Percentiles rank a stretch among this genome's conserved stretches.
These are phyloP conservation scores for Tyria jacobaeae DNA, from an alignment of 2,888 invertebrate species.

Conservation along the genomic window DNA sequence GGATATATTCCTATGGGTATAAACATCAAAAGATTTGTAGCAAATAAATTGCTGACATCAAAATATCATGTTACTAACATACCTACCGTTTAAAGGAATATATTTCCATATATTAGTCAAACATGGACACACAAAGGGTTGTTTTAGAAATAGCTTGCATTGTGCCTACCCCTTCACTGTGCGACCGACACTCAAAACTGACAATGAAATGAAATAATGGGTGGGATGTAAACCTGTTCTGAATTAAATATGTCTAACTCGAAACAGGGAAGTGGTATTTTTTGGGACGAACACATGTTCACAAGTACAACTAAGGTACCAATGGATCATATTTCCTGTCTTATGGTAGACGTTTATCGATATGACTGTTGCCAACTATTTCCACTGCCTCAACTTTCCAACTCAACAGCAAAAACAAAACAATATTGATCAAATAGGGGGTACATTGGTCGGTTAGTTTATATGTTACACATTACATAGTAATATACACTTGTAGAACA, in stretches of 20 bases:
- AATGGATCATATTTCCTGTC: no score
- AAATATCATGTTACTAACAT: constrained; percentile 59
- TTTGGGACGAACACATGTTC: constrained; percentile 34
- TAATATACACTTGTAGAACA: no score
- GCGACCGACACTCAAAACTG: constrained; percentile 34
- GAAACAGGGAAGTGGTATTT: constrained; percentile 29
- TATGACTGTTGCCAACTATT: no score
- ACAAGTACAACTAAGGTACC: no score
- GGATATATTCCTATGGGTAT: constrained; percentile 29
- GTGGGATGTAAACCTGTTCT: constrained; percentile 45
- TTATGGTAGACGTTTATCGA: no score
- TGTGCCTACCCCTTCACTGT: constrained; percentile 37
- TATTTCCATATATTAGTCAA: constrained; percentile 46
- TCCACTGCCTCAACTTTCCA: no score
- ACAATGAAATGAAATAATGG: constrained; percentile 17
- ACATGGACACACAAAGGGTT: constrained; percentile 46
- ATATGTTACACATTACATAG: no score
- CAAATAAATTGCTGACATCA: constrained; percentile 66
- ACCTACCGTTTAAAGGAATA: constrained; percentile 39
- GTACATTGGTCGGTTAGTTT: no score
- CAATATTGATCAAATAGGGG: no score
- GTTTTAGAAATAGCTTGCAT: constrained; percentile 44
- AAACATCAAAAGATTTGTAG: constrained; percentile 62
- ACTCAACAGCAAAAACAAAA: no score
- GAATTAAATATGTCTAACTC: constrained; percentile 42